A percentile compares a stretch with the other conserved stretches of the same genome.
Evolutionary conservation across 1,140 invertebrate species (phyloP).

Genomic region (Micrasema minimum): DNA sequence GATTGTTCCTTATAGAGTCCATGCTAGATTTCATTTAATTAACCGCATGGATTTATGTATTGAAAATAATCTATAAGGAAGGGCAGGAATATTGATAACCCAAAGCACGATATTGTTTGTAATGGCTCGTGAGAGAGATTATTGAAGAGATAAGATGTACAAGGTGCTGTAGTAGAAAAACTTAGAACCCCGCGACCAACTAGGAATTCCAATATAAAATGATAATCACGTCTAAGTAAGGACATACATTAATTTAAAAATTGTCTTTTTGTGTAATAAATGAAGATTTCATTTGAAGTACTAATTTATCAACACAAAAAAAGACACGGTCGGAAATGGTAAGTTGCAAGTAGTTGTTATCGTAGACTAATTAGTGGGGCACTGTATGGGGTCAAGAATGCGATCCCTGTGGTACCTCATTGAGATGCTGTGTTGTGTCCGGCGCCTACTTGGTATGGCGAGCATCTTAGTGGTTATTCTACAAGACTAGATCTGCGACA

Average conservation of each 20-base stretch:
- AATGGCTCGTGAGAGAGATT: slow-evolving; percentile 32
- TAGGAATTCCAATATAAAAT: slow-evolving; percentile 10
- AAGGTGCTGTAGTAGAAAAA: slow-evolving; percentile 16
- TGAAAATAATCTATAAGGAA: slow-evolving; percentile 22
- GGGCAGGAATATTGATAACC: slow-evolving; percentile 27
- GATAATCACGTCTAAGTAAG: not conserved
- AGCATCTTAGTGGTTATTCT: slow-evolving; percentile 8
- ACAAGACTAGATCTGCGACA: slow-evolving; percentile 19
- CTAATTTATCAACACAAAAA: not conserved
- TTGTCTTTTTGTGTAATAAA: not conserved
- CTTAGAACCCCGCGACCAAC: slow-evolving; percentile 1
- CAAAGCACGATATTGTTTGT: slow-evolving; percentile 32
- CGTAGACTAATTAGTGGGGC: slow-evolving; percentile 15
- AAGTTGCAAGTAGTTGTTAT: not conserved
- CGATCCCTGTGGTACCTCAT: slow-evolving; percentile 22
- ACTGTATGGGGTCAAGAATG: slow-evolving; percentile 6
- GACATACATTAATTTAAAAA: not conserved
- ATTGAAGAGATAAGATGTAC: slow-evolving; percentile 3
- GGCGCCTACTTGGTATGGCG: slow-evolving; percentile 24
- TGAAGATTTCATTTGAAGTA: not conserved
- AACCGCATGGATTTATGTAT: slow-evolving; percentile 9
- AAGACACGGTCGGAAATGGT: not conserved
- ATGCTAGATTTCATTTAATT: slow-evolving; percentile 16
- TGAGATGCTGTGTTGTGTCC: slow-evolving; percentile 20
- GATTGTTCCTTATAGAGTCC: not conserved